A percentile compares a stretch with the other conserved stretches of the same genome.
Conservation (phyloP, 1,140 invertebrate genomes). For the Cyphomyrmex costatus region DNA sequence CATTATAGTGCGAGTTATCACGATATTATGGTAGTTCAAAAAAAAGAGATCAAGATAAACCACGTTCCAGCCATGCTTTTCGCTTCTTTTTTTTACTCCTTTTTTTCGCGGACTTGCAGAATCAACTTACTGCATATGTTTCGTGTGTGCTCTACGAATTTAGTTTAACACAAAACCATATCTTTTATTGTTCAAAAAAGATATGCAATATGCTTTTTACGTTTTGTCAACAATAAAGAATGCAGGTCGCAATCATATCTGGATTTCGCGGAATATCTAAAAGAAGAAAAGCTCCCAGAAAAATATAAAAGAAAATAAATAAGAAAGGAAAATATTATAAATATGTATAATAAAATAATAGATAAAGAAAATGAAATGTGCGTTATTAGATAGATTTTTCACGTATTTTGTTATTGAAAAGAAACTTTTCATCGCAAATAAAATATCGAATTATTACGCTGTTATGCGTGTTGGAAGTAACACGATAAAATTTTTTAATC, state of each 20-base stretch:
- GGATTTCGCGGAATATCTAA: background rate
- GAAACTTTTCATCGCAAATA: background rate
- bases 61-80: slow-evolving; percentile 23
- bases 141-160: slow-evolving; percentile 27
- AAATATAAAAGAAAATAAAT: slow-evolving; percentile 21
- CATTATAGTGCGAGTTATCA: slow-evolving; percentile 17
- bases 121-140: background rate
- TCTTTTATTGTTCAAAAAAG: background rate
- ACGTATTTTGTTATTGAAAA: background rate
- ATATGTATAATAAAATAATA: background rate
- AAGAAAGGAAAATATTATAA: background rate
- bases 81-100: background rate
- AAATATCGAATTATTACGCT: background rate
- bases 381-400: background rate
- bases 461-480: background rate
- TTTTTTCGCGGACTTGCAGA: slow-evolving; percentile 25
- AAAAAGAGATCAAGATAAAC: slow-evolving; percentile 48
- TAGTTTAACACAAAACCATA: background rate
- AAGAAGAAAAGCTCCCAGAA: background rate
- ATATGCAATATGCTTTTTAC: background rate
- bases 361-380: background rate
- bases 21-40: slow-evolving; percentile 15
- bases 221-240: slow-evolving; percentile 4
- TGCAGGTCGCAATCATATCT: background rate
- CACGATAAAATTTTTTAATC: background rate